Conservation (phyloP, 2,888 invertebrate species). For the Trachelus tabidus region DNA sequence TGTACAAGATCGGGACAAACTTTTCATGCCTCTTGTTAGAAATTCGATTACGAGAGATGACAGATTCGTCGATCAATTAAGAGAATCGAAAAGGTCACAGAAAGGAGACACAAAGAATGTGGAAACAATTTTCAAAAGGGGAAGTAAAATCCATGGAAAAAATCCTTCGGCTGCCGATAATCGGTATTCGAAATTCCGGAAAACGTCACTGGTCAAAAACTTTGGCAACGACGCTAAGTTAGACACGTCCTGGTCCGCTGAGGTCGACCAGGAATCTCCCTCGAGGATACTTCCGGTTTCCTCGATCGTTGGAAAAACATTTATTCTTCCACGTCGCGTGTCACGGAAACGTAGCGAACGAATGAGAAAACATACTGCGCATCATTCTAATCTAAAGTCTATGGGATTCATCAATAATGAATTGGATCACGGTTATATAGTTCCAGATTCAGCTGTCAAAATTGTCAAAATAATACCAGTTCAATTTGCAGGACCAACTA, state of each 20-base stretch:
- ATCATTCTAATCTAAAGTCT: neutral
- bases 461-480: constrained; percentile 23
- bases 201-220: neutral
- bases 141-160: neutral
- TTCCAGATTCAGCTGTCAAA: constrained; percentile 2
- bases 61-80: neutral
- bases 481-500: neutral
- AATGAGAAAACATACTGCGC: neutral
- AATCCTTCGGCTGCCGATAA: neutral
- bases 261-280: neutral
- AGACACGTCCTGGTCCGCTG: neutral
- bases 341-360: neutral
- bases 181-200: neutral
- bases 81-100: neutral
- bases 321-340: neutral
- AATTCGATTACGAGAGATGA: neutral
- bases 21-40: neutral
- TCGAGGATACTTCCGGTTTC: neutral
- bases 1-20: neutral
- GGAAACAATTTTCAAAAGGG: neutral
- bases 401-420: neutral
- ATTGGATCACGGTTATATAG: neutral
- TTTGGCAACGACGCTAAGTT: neutral
- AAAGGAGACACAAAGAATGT: neutral
- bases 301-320: neutral